Evolutionary conservation across 2,888 invertebrate species (phyloP), one percentile per base, ranked within the genome.

Genomic region (Drosophila meridionalis): DNA sequence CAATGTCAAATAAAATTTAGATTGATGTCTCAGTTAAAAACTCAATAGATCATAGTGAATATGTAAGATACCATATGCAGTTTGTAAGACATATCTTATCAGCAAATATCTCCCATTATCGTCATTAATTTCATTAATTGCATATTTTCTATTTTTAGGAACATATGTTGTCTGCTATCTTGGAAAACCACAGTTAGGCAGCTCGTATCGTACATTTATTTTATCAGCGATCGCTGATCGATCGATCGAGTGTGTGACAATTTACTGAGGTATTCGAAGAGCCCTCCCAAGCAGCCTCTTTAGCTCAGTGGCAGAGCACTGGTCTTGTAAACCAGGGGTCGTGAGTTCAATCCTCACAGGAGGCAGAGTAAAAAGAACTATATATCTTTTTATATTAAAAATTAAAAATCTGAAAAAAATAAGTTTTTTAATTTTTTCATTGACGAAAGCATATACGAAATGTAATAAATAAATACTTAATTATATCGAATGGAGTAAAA

Each of bases 271-370:
- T 9, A 12, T 8, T 60, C 42, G 36, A 11, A 0, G 0, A 2
- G 1, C 1, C 0, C 2, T 0, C 5, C 0, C 8, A 40, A 28
- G 48, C 8, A n/a, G 65, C 96, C 96, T 96, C 96, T 95, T 96
- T 96, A 96, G 96, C 96, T 96, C 96, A 96, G 96, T 96, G 96
- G 96, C 95, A 96, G 96, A 96, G 96, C 96, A 96, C 96, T 96
- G 96, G 96, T 96, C 96, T 96, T 96, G 96, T 96, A 96, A 96
- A 96, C 96, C 96, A 96, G 96, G 95, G 96, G 96, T 96, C 96
- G 96, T 96, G 96, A 96, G 96, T 96, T 96, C 96, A 96, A 96
- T 96, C 96, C 96, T 96, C 96, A 96, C 96, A 96, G 96, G 96
- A 96, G 96, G 96, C 96, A 59, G 11, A 32, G 3, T 2, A 0